Evolutionary conservation across 1,140 invertebrate genomes (phyloP), one percentile per base, ranked within the genome.

Genomic region (Macrobrachium rosenbergii): DNA sequence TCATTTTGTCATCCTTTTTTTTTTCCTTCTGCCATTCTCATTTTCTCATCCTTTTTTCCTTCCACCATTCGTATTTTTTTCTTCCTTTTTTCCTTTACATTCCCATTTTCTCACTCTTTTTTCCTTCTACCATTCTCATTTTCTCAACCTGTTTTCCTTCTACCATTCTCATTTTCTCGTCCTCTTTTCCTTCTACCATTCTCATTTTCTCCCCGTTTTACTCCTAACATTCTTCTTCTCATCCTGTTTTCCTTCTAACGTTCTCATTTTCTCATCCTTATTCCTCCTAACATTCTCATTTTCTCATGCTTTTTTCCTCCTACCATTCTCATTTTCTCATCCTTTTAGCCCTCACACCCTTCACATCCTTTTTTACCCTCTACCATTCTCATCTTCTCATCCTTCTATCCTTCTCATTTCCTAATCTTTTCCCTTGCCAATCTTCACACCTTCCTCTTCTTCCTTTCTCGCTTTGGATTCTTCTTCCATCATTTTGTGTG

Each of bases 21-120:
- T 37, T n/a, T 82, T 23, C 2, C 52, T 59, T 8, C 52, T 59
- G 16, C 6, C 78, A 14, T 62, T 23, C 62, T 80, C 58, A 7
- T 72, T 45, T 16, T 83, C 28, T 72, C 45, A n/a, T 63, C 52
- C 81, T n/a, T n/a, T 58, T 52, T 76, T n/a, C 12, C 14, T 17
- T 72, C 28, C 3, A 37, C 3, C 1, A 37, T 37, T 37, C 28
- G 1, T 3, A 17, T 81, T 59, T 43, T 5, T 52, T 17, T 21
- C 37, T 77, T 59, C 16, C 19, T 14, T 37, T 80, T 5, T 11
- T 37, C 23, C 6, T 60, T 11, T 62, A 28, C 10, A 19, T 21
- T 43, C 2, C 37, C 17, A 16, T 28, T 37, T 62, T n/a, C 10
- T 16, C 3, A 12, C 28, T 21, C 11, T 23, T 19, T 62, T 17